Conservation (phyloP, 2,797 vertebrate species). For the Channa striata region DNA sequence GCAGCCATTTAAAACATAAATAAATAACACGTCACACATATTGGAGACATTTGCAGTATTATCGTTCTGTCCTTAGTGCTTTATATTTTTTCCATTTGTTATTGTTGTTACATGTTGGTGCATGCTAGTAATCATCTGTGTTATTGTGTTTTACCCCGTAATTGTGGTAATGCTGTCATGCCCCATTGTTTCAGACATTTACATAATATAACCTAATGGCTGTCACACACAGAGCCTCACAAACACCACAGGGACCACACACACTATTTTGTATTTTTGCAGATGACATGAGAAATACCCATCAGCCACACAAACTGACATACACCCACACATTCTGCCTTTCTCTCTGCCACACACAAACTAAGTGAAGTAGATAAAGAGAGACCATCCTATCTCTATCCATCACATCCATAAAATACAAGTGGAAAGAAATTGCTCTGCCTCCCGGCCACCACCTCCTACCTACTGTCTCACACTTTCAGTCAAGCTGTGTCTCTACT, state of each 20-base stretch:
- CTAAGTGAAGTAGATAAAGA: constrained; percentile 18
- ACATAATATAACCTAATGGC: constrained; percentile 9
- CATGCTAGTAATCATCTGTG: too few relatives aligned
- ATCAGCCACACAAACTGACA: constrained; percentile 31
- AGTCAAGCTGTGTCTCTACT: constrained; percentile 50
- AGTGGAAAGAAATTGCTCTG: constrained; percentile 49
- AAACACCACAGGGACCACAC: background rate
- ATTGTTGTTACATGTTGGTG: too few relatives aligned
- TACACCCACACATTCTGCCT: constrained; percentile 11
- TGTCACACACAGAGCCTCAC: background rate
- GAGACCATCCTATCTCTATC: constrained; percentile 36
- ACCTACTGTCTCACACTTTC: constrained; percentile 59
- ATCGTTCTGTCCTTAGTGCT: background rate
- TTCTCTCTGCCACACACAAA: constrained; percentile 7
- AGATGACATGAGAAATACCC: constrained; percentile 32
- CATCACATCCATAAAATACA: constrained; percentile 45
- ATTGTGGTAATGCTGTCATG: background rate
- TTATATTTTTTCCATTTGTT: too few relatives aligned
- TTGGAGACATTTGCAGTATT: background rate
- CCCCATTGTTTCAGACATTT: background rate
- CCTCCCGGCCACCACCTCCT: constrained; percentile 50
- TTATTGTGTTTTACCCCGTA: too few relatives aligned
- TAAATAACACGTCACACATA: background rate
- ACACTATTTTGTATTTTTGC: constrained; percentile 4
- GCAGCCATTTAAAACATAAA: background rate